Conservation (phyloP, 2,797 vertebrate genomes). For the Tokudaia muenninki region DNA sequence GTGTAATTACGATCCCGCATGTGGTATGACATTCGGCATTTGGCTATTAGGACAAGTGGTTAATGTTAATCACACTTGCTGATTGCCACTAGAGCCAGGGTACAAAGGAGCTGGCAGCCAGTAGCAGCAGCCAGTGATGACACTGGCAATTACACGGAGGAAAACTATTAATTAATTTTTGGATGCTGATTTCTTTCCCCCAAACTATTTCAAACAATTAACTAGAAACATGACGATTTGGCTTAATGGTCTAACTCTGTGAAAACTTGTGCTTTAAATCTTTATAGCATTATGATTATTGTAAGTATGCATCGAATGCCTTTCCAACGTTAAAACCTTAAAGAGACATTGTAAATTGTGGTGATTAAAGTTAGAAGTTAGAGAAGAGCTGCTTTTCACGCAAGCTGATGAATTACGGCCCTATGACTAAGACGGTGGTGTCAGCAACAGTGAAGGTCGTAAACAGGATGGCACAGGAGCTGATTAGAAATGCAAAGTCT, state of each 20-base stretch:
- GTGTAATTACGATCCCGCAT: conserved; percentile 55
- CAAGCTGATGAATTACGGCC: conserved; percentile 72
- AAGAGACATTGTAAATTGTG: conserved; percentile 79
- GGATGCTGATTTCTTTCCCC: conserved; percentile 61
- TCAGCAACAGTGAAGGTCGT: conserved; percentile 67
- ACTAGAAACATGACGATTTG: conserved; percentile 79
- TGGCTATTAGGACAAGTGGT: conserved; percentile 58
- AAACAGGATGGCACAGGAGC: conserved; percentile 18
- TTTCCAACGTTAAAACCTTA: conserved; percentile 78
- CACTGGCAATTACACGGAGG: conserved; percentile 23
- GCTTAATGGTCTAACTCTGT: conserved; percentile 67
- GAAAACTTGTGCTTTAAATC: conserved; percentile 70
- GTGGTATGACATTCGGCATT: conserved; percentile 52
- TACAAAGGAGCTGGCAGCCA: conserved; percentile 62
- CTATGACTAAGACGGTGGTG: conserved; percentile 68
- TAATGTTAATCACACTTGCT: conserved; percentile 67
- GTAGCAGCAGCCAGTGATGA: background rate
- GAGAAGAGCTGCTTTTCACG: conserved; percentile 76
- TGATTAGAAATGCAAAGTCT: conserved; percentile 66
- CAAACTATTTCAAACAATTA: conserved; percentile 67
- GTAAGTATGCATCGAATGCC: conserved; percentile 74
- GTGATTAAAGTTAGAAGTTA: conserved; percentile 85
- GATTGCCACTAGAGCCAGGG: background rate
- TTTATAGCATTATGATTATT: conserved; percentile 78
- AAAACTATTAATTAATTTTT: conserved; percentile 78